These are phyloP conservation scores for Clusia tigrina DNA, from an alignment of 2,888 invertebrate genomes.

Conservation along the genomic window DNA sequence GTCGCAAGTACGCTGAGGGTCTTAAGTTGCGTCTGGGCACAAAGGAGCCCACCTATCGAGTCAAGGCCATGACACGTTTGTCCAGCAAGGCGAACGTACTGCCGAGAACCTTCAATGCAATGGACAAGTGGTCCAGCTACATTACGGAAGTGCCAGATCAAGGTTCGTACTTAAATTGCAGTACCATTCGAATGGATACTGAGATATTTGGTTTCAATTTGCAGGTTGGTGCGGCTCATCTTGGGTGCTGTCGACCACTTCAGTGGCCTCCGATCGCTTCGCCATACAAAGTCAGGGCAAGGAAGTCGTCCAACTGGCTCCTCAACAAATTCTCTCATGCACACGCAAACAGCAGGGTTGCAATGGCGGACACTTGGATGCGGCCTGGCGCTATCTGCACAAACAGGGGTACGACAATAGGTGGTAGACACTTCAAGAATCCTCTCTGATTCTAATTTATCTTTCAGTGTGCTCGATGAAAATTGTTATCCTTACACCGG, in stretches of 20 bases:
- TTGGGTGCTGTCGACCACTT: slow-evolving; percentile 90
- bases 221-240: slow-evolving; percentile 81
- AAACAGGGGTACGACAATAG: slow-evolving; percentile 72
- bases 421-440: neutral
- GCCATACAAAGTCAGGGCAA: slow-evolving; percentile 85
- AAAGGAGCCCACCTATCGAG: slow-evolving; percentile 60
- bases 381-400: slow-evolving; percentile 89
- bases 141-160: slow-evolving; percentile 78
- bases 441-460: neutral
- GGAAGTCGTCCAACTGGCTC: slow-evolving; percentile 76
- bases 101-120: slow-evolving; percentile 79
- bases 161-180: slow-evolving; percentile 54
- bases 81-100: slow-evolving; percentile 62
- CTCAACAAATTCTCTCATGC: slow-evolving; percentile 89
- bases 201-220: neutral
- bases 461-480: slow-evolving; percentile 80
- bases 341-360: slow-evolving; percentile 84
- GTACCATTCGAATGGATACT: neutral
- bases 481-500: slow-evolving; percentile 85
- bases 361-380: slow-evolving; percentile 86
- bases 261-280: slow-evolving; percentile 81
- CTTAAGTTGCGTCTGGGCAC: slow-evolving; percentile 77
- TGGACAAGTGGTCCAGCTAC: slow-evolving; percentile 76
- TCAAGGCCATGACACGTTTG: slow-evolving; percentile 61
- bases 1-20: slow-evolving; percentile 82